Evolutionary conservation across 2,888 invertebrate genomes (phyloP), one percentile per base, ranked within the genome.

Genomic region (Melanostoma scalare): DNA sequence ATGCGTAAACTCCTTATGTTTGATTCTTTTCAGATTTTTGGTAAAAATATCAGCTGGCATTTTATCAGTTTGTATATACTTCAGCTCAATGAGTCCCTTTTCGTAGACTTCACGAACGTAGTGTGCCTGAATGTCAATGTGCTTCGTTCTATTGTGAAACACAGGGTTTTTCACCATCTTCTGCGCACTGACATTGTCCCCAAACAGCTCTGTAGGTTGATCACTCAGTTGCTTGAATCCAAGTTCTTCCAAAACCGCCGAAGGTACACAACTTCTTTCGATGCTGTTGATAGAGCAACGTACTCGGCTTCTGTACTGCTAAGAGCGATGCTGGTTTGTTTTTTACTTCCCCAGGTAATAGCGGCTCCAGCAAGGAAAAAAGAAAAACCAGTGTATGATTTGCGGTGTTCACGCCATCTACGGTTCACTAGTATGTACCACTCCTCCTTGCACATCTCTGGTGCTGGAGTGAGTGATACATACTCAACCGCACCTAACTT

Each of bases 241-340:
- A 20, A 20, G 20, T 20, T 20, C 20, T n/a, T 8, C 52, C 6
- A 68, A 6, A 74, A 56, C 20, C 68, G 52, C 8, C 55, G 50
- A 1, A 80, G 20, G 52, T 80, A 74, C 2, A 69, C 53, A 44
- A 52, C 58, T 20, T 78, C 77, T 38, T 65, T 77, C 3, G 77
- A 42, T 30, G 76, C 82, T 35, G 60, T 40, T 9, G 77, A 77
- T 2, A 68, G 6, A 0, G 82, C 76, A 52, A 73, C 68, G n/a
- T 78, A 78, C 10, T 74, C 77, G 4, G 71, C 65, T 33, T 76
- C 63, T 2, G 20, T 20, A 20, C 20, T 20, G 20, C 20, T 20
- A 20, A 20, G 20, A 20, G 20, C 20, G 20, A 20, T 20, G 20
- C 20, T 20, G 20, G 20, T 20, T 20, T 20, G 65, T 38, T 53